Evolutionary conservation across 2,888 invertebrate genomes (phyloP).

Genomic region (Nymphalis c-album): DNA sequence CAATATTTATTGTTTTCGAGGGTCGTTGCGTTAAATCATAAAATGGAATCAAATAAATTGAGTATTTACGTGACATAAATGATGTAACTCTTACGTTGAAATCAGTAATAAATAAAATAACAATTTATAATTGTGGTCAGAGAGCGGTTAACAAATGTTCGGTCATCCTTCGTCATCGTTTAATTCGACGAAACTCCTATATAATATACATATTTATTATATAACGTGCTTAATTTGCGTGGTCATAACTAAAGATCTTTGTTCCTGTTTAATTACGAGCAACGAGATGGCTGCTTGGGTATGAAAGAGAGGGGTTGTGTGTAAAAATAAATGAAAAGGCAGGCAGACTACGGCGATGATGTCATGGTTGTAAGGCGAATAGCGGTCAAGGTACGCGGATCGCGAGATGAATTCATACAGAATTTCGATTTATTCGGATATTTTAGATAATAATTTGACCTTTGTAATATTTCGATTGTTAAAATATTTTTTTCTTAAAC

Average conservation of each 20-base stretch:
- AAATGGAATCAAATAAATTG: neutral
- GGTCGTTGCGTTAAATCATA: neutral
- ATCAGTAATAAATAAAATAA: no score
- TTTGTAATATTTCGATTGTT: no score
- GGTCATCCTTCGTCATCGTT: conserved; percentile 11
- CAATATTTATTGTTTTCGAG: no score
- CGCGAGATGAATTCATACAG: conserved; percentile 43
- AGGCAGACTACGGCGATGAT: conserved; percentile 59
- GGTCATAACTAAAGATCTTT: conserved; percentile 42
- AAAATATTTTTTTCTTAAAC: no score
- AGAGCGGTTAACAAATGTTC: conserved; percentile 5
- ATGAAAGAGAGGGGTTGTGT: conserved; percentile 50
- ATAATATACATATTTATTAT: neutral
- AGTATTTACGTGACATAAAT: neutral
- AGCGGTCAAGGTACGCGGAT: conserved; percentile 71
- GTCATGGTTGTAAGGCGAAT: conserved; percentile 68
- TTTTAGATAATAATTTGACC: neutral
- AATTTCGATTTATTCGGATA: conserved; percentile 34
- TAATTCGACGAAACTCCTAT: conserved; percentile 25
- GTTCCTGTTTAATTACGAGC: conserved; percentile 46
- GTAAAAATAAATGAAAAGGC: conserved; percentile 68
- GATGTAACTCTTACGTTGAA: neutral
- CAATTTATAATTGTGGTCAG: neutral
- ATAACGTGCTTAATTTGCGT: conserved; percentile 36
- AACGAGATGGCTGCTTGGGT: conserved; percentile 21